Evolutionary conservation across 2,888 invertebrate genomes (phyloP).

Genomic region (Drosophila peninsularis): DNA sequence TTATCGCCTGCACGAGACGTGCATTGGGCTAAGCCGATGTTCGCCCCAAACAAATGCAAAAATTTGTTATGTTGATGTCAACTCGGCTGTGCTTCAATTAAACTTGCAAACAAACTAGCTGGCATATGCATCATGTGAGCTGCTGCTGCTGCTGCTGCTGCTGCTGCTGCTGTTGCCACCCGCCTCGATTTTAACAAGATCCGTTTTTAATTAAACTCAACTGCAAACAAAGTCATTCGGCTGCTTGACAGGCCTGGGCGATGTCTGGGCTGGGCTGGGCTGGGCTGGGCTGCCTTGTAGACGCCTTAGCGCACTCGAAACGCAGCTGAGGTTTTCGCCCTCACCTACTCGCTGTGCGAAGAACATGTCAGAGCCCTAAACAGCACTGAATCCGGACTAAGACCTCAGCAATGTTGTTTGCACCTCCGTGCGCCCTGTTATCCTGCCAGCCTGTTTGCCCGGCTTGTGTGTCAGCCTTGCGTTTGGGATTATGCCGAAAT

Average conservation of each 20-base stretch:
- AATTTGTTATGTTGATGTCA: slow-evolving; percentile 60
- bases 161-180: slow-evolving; percentile 4
- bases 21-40: slow-evolving; percentile 20
- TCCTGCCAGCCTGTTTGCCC: slow-evolving; percentile 40
- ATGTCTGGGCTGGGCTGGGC: slow-evolving; percentile 2
- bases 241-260: slow-evolving; percentile 36
- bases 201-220: slow-evolving; percentile 78
- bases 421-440: slow-evolving; percentile 53
- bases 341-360: neutral
- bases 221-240: slow-evolving; percentile 73
- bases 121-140: slow-evolving; percentile 46
- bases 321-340: slow-evolving; percentile 56
- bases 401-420: slow-evolving; percentile 58
- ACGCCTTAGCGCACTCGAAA: slow-evolving; percentile 48
- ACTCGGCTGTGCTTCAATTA: slow-evolving; percentile 67
- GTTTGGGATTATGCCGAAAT: slow-evolving; percentile 78
- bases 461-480: slow-evolving; percentile 41
- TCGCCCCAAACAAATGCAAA: slow-evolving; percentile 17
- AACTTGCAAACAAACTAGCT: slow-evolving; percentile 63
- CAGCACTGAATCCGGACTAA: slow-evolving; percentile 22
- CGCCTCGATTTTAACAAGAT: slow-evolving; percentile 62
- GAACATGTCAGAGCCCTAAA: slow-evolving; percentile 13
- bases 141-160: slow-evolving; percentile 6
- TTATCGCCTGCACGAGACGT: slow-evolving; percentile 11
- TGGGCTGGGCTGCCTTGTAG: slow-evolving; percentile 21